Evolutionary conservation across 2,797 vertebrate species (phyloP).

Genomic region (Squalus acanthias): DNA sequence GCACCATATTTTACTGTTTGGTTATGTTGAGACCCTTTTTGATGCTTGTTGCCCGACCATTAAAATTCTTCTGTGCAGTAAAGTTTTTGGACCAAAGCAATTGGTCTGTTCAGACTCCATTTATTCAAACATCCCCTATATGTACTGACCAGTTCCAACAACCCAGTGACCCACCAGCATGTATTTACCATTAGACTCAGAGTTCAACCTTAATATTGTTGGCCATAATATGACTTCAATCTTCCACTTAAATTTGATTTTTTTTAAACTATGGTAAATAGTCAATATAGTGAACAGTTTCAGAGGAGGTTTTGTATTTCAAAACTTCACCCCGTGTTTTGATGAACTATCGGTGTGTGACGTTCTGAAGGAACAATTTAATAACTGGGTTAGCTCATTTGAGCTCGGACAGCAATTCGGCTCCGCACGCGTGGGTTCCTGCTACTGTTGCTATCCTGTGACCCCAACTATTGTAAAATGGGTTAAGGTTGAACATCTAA

Average conservation of each 20-base stretch:
- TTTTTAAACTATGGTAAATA: background rate
- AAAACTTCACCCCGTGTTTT: background rate
- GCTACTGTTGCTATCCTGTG: background rate
- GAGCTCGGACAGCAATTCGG: background rate
- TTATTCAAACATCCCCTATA: background rate
- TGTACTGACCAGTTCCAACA: background rate
- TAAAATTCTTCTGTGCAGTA: background rate
- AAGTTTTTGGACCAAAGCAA: background rate
- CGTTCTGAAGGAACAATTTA: background rate
- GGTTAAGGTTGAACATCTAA: background rate
- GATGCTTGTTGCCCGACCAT: background rate
- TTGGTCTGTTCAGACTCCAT: background rate
- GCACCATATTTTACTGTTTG: background rate
- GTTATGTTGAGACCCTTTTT: background rate
- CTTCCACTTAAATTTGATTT: background rate
- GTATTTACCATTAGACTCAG: background rate
- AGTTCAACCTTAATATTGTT: background rate
- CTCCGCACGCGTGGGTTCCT: background rate
- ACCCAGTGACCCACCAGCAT: background rate
- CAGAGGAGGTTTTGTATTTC: background rate
- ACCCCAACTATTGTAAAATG: background rate
- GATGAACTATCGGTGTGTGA: background rate
- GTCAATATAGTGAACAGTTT: background rate
- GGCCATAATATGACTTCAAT: background rate
- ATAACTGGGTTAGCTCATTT: too few species aligned